Evolutionary conservation across 2,888 invertebrate species (phyloP).

Genomic region (Baronia brevicornis): DNA sequence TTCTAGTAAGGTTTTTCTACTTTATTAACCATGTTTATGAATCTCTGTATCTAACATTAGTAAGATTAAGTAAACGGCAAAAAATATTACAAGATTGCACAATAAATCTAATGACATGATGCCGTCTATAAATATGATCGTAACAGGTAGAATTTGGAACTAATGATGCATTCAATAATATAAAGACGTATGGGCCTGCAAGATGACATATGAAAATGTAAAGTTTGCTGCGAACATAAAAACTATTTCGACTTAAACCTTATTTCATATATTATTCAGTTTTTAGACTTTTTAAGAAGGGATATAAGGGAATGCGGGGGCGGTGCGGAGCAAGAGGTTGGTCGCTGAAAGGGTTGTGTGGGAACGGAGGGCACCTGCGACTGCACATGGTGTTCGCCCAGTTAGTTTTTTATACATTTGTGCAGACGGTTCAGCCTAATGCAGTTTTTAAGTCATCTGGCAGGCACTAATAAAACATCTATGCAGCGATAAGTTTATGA

Average conservation of each 20-base stretch:
- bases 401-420: constrained; percentile 64
- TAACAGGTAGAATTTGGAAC: constrained; percentile 71
- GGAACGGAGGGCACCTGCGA: constrained; percentile 75
- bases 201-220: constrained; percentile 18
- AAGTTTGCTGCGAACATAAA: no score
- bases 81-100: constrained; percentile 66
- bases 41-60: no score
- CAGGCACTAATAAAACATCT: constrained; percentile 21
- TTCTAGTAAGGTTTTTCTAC: no score
- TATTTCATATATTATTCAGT: constrained; percentile 28
- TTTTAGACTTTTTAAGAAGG: constrained; percentile 49
- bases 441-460: constrained; percentile 62
- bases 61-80: constrained; percentile 45
- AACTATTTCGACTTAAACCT: no score
- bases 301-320: constrained; percentile 37
- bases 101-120: constrained; percentile 76
- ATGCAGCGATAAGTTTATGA: not conserved
- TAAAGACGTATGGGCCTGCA: constrained; percentile 28
- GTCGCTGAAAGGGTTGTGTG: constrained; percentile 74
- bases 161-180: constrained; percentile 37
- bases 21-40: no score
- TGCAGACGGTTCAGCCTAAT: constrained; percentile 64
- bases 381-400: constrained; percentile 69
- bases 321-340: constrained; percentile 46
- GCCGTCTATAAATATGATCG: constrained; percentile 69